Base-by-base conservation (phyloP, 1,140 invertebrate species). In the Phymorhynchus buccinoides region DNA sequence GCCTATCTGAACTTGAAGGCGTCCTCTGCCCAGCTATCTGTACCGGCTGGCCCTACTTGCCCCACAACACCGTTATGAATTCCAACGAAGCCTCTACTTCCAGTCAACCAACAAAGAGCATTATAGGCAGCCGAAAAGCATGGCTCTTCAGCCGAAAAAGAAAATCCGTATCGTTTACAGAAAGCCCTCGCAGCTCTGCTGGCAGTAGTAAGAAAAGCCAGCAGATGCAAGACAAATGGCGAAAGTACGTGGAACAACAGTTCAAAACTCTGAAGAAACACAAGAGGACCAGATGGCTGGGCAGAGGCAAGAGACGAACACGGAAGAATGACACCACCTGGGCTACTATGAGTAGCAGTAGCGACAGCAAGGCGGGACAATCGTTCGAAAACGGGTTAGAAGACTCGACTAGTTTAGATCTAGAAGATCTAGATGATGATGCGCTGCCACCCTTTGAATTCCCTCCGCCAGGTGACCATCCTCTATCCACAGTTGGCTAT, bases 1-100 rank as follows among this genome's bases (percentile, higher is more conserved):
- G 12, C 56, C 56, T 62, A 16, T 27, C 22, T 18, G 56, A 62
- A 16, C 22, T 22, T 18, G 56, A 62, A 62, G 56, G 9, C 35
- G 30, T 71, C 7, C 68, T 71, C 68, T 71, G 68, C 68, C 68
- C 68, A 71, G 68, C 68, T 71, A 35, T n/a, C 68, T 35, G 68
- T 37, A 12, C 30, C 14, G 68, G 9, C 68, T 18, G 12, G 30
- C 35, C 30, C 30, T 71, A 16, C 1, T 6, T 18, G 7, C 30
- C 12, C 30, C 68, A 71, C 30, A 71, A 14, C 56, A 27, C 48
- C 22, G 56, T 22, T 27, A 62, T 62, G 56, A 22, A 62, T 27
- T 62, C n/a, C 56, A 62, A 27, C 56, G 56, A 62, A 14, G 56
- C 18, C 48, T 52, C 48, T 18, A 14, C 22, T 52, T 18, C 48